phyloP scores from a whole-genome alignment of 2,888 invertebrate species.

The Cryptops parisi region DNA sequence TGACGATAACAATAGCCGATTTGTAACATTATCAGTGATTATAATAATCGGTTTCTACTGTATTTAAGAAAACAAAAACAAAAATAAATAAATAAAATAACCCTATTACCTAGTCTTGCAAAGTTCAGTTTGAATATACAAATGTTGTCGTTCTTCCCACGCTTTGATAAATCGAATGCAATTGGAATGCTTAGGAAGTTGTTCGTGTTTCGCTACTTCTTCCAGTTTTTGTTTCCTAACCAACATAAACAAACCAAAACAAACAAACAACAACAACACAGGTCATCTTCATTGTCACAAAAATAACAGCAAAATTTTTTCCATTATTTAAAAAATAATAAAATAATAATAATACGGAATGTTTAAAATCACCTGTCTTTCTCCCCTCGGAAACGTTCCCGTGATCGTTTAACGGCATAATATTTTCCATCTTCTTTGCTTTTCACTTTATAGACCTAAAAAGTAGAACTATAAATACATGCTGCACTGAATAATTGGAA shows the following conservation, averaged over 20 bases:
- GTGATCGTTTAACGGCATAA: conserved; percentile 56
- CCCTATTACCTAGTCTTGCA: conserved; percentile 40
- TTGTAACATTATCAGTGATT: too few relatives aligned
- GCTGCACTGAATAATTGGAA: too few relatives aligned
- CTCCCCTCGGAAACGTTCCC: conserved; percentile 44
- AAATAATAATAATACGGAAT: too few relatives aligned
- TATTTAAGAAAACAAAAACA: too few relatives aligned
- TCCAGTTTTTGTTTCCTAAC: conserved; percentile 36
- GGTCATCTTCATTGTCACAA: too few relatives aligned
- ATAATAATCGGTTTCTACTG: too few relatives aligned
- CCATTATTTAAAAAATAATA: background rate
- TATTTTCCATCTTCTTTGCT: conserved; percentile 47
- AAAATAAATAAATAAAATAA: too few relatives aligned
- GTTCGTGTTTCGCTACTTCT: conserved; percentile 53
- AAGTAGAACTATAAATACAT: too few relatives aligned
- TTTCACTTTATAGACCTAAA: conserved; percentile 47
- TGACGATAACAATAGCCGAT: too few relatives aligned
- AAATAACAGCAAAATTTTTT: too few relatives aligned
- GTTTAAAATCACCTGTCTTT: conserved; percentile 36
- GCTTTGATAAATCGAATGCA: conserved; percentile 50
- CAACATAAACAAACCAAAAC: too few relatives aligned
- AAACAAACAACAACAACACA: too few relatives aligned
- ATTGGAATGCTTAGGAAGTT: conserved; percentile 49
- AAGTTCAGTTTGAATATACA: conserved; percentile 56
- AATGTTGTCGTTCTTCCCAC: conserved; percentile 54